Base-by-base conservation (phyloP, 2,113 vertebrate genomes). In the Dipodomys ordii region DNA sequence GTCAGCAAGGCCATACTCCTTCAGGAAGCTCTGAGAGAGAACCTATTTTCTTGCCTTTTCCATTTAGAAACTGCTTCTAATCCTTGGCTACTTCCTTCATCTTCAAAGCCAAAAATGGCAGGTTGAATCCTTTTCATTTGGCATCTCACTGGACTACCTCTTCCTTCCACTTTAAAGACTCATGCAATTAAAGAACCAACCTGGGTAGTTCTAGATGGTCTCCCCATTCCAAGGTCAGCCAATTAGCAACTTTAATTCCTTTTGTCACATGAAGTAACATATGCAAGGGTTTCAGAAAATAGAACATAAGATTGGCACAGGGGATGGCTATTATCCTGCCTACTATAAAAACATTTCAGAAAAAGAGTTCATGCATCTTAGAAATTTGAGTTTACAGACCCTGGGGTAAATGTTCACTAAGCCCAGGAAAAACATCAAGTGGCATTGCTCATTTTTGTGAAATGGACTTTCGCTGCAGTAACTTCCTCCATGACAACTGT, bases 321-420 rank as follows among this genome's bases (percentile, higher is more conserved):
- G 65, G n/a, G 53, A 18, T 16, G 12, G 18, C 18, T 84, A 3
- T 87, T 92, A 46, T n/a, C 81, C 69, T 86, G 5, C 67, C 22
- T 60, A 19, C 12, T 69, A 44, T 88, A 83, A 15, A 18, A 49
- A 64, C 77, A 27, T 91, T 97, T 93, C 71, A 94, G 77, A 93
- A 96, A 94, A 95, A 88, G 0, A 78, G 67, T 65, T 96, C 67
- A 83, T 83, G 73, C 83, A 92, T 97, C 95, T 96, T 88, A 78
- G 95, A 97, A 97, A 94, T 91, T 72, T 96, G 87, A 95, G 86
- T 19, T 77, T 74, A 67, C 93, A 19, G 64, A 57, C 19, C 65
- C 53, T 74, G 87, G 87, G 86, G 76, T 16, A 30, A 87, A 67
- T 86, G 62, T 23, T 93, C 68, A 64, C 25, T 72, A 93, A 85